phyloP scores from a whole-genome alignment of 2,888 invertebrate genomes.

The Stictocephala bisonia region DNA sequence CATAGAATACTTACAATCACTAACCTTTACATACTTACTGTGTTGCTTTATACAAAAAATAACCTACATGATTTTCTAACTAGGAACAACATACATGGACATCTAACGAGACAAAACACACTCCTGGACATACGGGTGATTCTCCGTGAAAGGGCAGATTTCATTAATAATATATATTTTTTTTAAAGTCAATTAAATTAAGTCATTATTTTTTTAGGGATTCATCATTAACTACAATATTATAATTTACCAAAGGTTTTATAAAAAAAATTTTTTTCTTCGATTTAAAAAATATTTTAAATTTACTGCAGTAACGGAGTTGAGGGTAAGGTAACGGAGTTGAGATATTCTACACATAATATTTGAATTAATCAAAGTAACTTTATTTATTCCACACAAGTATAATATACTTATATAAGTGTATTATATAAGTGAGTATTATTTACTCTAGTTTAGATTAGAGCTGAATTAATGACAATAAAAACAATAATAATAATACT shows the following conservation, averaged over 20 bases:
- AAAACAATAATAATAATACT: slow-evolving; percentile 1
- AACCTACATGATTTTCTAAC: too few relatives aligned
- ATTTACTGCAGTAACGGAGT: slow-evolving; percentile 21
- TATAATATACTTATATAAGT: too few relatives aligned
- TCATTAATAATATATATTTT: not conserved
- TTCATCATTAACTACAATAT: not conserved
- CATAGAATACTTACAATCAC: too few relatives aligned
- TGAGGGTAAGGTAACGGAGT: too few relatives aligned
- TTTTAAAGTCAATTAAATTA: slow-evolving; percentile 4
- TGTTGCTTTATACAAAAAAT: too few relatives aligned
- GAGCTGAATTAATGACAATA: slow-evolving; percentile 6
- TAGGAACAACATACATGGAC: too few relatives aligned
- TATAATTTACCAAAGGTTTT: slow-evolving; percentile 12
- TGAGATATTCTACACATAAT: slow-evolving; percentile 16
- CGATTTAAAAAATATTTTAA: slow-evolving; percentile 17
- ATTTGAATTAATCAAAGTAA: slow-evolving; percentile 6
- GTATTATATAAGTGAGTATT: slow-evolving; percentile 4
- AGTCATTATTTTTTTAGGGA: slow-evolving; percentile 3
- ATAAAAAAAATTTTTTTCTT: slow-evolving; percentile 13
- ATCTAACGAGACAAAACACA: too few relatives aligned
- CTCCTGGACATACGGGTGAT: too few relatives aligned
- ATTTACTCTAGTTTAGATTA: not conserved
- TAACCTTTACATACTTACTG: too few relatives aligned
- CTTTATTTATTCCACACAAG: not conserved
- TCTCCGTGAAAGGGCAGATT: slow-evolving; percentile 5